Evolutionary conservation across 2,888 invertebrate genomes (phyloP), one percentile per base, ranked within the genome.

Genomic region (Tetropium fuscum): DNA sequence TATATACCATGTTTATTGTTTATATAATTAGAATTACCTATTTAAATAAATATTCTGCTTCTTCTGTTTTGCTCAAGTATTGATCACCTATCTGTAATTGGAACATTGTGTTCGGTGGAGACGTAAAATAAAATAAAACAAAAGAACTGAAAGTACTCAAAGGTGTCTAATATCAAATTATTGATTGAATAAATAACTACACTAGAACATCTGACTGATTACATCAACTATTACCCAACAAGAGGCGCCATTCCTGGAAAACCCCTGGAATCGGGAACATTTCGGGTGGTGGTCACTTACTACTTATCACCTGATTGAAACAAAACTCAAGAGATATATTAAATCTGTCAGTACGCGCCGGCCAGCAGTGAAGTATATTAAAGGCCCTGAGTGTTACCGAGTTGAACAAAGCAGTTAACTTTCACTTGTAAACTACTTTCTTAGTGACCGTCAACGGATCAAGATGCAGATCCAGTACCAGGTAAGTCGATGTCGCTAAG

Each of bases 351-450:
- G 10, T 47, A 22, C 16, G 5, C 8, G 16, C 15, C 15, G 51
- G 49, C 38, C 22, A 49, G 25, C n/a, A 34, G 36, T 11, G 34
- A 15, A 38, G 15, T 5, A 18, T 36, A 11, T 5, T 27, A 27
- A 48, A 22, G 51, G 40, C 51, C 36, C 20, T 40, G 51, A 25
- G 16, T 27, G 40, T 27, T 27, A 34, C 30, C 36, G 15, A 15
- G 20, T 11, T 38, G 18, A 36, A n/a, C n/a, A n/a, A n/a, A 4
- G 15, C 4, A 22, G 34, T 48, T 53, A 40, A 68, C 70, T 70
- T 70, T 70, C 70, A 70, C 70, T 57, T 51, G n/a, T 18, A 25
- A 10, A 18, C 51, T 64, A 70, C 65, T 70, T 70, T 68, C 68
- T 58, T 63, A 45, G 64, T 63, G 58, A 59, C 44, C 45, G 58